A percentile compares a stretch with the other conserved stretches of the same genome.
These are phyloP conservation scores for Fratercula arctica DNA, from an alignment of 2,797 vertebrate genomes.

Conservation along the genomic window DNA sequence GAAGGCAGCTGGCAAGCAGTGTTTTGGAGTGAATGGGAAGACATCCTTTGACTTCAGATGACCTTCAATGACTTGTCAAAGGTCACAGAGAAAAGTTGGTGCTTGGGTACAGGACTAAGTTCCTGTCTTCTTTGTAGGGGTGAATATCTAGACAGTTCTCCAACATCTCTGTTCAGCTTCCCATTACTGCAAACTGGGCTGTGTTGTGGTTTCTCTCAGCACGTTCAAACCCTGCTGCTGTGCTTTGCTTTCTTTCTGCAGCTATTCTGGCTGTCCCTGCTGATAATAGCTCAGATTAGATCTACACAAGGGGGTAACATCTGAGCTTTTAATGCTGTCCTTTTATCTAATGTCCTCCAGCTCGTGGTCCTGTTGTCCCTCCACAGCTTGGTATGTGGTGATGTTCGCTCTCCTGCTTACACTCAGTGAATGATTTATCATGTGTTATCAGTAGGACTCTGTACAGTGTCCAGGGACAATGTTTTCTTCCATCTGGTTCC, in stretches of 20 bases:
- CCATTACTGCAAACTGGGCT: background rate
- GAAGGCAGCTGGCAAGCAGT: background rate
- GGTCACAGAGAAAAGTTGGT: background rate
- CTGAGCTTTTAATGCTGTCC: slow-evolving; percentile 34
- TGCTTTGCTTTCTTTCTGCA: slow-evolving; percentile 17
- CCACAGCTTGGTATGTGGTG: slow-evolving; percentile 38
- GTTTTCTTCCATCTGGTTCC: slow-evolving; percentile 68
- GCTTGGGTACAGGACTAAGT: background rate
- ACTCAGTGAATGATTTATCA: slow-evolving; percentile 68
- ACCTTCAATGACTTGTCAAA: background rate
- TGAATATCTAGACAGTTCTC: background rate
- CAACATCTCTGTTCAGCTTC: background rate
- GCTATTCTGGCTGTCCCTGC: background rate
- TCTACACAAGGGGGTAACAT: slow-evolving; percentile 12
- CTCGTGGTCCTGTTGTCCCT: slow-evolving; percentile 46
- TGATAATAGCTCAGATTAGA: slow-evolving; percentile 36
- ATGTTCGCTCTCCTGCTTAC: slow-evolving; percentile 61
- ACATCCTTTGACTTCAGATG: background rate
- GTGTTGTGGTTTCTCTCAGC: background rate
- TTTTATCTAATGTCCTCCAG: slow-evolving; percentile 55
- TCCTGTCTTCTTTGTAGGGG: background rate
- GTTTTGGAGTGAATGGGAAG: background rate
- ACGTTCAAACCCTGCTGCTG: background rate
- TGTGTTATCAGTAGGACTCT: slow-evolving; percentile 70
- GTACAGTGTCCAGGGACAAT: slow-evolving; percentile 69